Base-by-base conservation (phyloP, 2,797 vertebrate species). In the Chromis chromis region DNA sequence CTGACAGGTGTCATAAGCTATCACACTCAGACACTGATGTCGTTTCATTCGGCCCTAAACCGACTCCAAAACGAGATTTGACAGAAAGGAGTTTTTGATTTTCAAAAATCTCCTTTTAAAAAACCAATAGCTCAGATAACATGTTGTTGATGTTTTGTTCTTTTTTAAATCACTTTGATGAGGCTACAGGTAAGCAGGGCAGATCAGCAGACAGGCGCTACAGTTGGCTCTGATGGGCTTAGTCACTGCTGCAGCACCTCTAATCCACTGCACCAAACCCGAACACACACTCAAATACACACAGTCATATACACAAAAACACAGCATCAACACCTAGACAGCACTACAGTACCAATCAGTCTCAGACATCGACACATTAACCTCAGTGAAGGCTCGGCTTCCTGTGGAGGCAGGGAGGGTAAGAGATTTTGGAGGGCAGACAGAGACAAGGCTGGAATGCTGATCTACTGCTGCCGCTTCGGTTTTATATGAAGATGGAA, bases 181-280 rank as follows among this genome's bases (percentile, higher is more conserved):
- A 62, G 40, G 24, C 12, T 6, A 39, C 52, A 71, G 64, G 54
- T 65, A 71, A 63, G 49, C 61, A 63, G 50, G 46, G n/a, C 49
- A 63, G 65, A 75, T 76, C 65, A 64, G 64, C 52, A 75, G 79
- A 70, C 74, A 81, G 73, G 60, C 82, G 72, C 76, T 71, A 24
- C 33, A 65, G 40, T 76, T 78, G 52, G 27, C 65, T 82, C n/a
- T 80, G 74, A 85, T 79, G 64, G 61, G 64, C 65, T 88, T 79
- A 82, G 82, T 81, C 78, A 78, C 76, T 82, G 71, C 80, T 86
- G 85, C 86, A 88, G 81, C 68, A 53, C 55, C 79, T 24, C 57
- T 89, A 89, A 87, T 87, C 78, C 79, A 80, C 61, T 89, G 83
- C 88, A 86, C 39, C 86, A 88, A 89, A 83, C 69, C 33, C 28